Percentiles rank a stretch among this genome's conserved stretches.
These are phyloP conservation scores for Octodon degus DNA, from an alignment of 2,113 vertebrate species.

Conservation along the genomic window DNA sequence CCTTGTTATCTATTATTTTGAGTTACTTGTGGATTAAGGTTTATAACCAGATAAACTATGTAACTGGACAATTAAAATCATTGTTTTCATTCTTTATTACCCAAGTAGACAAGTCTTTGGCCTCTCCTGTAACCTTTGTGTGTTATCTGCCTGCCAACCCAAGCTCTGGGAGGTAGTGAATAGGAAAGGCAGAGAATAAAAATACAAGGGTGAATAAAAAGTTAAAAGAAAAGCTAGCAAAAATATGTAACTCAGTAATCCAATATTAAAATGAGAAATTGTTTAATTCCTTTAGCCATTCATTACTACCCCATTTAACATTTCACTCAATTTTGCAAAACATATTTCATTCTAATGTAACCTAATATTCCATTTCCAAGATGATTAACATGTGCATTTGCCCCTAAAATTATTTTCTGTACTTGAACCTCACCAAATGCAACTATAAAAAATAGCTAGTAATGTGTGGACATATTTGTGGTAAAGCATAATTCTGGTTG, in stretches of 20 bases:
- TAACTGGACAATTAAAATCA: background rate
- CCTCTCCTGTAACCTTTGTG: background rate
- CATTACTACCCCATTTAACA: background rate
- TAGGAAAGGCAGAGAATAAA: background rate
- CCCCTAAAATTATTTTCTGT: background rate
- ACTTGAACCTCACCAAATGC: background rate
- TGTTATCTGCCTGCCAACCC: background rate
- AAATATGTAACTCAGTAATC: background rate
- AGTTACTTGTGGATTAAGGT: background rate
- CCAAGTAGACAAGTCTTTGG: background rate
- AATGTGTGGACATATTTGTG: background rate
- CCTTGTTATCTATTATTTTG: background rate
- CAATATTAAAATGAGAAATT: background rate
- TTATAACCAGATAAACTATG: background rate
- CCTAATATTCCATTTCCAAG: background rate
- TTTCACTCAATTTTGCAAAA: background rate
- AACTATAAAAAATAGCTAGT: background rate
- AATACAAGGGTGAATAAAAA: background rate
- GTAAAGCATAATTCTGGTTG: conserved; percentile 34
- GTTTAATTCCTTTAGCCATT: background rate
- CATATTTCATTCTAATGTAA: background rate
- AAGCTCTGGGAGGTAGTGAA: background rate
- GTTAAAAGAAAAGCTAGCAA: background rate
- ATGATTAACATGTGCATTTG: background rate
- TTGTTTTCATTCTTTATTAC: background rate